Base-by-base conservation (phyloP, 1,140 invertebrate species). In the Monomorium pharaonis region DNA sequence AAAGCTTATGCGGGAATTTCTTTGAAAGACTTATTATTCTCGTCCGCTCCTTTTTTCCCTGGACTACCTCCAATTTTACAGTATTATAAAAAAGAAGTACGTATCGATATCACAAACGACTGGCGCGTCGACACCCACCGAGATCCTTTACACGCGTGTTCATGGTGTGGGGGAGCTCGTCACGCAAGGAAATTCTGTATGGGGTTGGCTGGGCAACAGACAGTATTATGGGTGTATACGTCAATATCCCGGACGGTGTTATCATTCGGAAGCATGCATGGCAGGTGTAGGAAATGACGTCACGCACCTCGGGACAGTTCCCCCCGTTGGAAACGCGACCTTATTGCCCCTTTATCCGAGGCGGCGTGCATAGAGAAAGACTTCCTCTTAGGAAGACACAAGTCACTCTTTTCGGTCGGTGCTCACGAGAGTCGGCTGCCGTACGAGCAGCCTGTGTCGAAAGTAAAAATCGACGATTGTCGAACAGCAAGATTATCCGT, bases 261-360 rank as follows among this genome's bases (percentile, higher is more conserved):
- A 94, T 95, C 93, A 92, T 93, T 94, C 92, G 93, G 94, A 95
- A 93, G 94, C 92, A 94, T 93, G 94, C 93, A 94, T 94, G 94
- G 90, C 94, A 95, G 94, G 94, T 95, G 94, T 93, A 93, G 94
- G 94, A 95, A 95, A 88, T 94, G 94, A 94, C 94, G 93, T 95
- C 93, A 93, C 81, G 54, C 80, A 88, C 87, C 89, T 91, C 89
- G 75, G 72, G 83, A 62, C 87, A 81, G 80, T n/a, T n/a, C 88
- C 90, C 89, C 91, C 89, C 85, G 83, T 90, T 92, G 42, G 80
- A 89, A 89, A 86, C 63, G 62, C 86, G 84, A 80, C 84, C 86
- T 88, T 86, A 84, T 80, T 42, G 77, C 60, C 88, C 74, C 80
- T 89, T 83, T 89, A 78, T 72, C 70, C 88, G 63, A 88, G 54